Conservation (phyloP, 2,888 invertebrate species). For the Baccha elongata region DNA sequence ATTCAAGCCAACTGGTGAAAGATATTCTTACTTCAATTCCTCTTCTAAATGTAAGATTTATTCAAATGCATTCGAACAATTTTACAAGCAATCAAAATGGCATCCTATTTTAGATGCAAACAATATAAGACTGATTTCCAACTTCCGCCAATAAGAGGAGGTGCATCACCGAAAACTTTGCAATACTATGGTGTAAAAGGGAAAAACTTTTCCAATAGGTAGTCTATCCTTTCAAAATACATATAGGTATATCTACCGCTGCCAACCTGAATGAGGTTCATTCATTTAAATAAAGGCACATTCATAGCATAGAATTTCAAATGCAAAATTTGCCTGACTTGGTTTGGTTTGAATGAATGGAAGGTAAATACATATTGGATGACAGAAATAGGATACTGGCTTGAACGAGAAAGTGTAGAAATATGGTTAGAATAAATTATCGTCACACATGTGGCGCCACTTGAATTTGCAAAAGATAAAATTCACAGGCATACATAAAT, state of each 20-base stretch:
- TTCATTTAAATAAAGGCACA: conserved; percentile 29
- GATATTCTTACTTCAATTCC: conserved; percentile 11
- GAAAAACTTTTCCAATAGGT: conserved; percentile 25
- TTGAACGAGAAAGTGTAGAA: conserved; percentile 4
- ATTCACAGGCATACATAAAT: conserved; percentile 28
- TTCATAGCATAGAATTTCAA: conserved; percentile 31
- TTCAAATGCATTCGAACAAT: conserved; percentile 32
- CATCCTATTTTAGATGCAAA: conserved; percentile 32
- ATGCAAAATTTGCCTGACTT: conserved; percentile 29
- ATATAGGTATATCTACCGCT: conserved; percentile 14
- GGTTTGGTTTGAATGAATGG: background rate
- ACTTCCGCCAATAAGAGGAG: conserved; percentile 41
- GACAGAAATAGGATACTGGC: conserved; percentile 10
- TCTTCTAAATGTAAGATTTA: background rate
- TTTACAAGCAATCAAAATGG: conserved; percentile 34
- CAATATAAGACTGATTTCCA: conserved; percentile 60
- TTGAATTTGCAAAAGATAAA: conserved; percentile 19
- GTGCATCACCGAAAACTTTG: conserved; percentile 28
- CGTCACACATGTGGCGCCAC: conserved; percentile 20
- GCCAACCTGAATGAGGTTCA: conserved; percentile 23
- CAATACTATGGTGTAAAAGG: background rate
- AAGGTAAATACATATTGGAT: background rate
- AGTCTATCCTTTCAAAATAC: conserved; percentile 3
- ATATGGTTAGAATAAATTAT: conserved; percentile 28
- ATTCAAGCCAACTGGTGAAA: conserved; percentile 1